Percentiles rank a stretch among this genome's conserved stretches.
phyloP scores from a whole-genome alignment of 1,140 invertebrate genomes.

The Leptinotarsa texana region DNA sequence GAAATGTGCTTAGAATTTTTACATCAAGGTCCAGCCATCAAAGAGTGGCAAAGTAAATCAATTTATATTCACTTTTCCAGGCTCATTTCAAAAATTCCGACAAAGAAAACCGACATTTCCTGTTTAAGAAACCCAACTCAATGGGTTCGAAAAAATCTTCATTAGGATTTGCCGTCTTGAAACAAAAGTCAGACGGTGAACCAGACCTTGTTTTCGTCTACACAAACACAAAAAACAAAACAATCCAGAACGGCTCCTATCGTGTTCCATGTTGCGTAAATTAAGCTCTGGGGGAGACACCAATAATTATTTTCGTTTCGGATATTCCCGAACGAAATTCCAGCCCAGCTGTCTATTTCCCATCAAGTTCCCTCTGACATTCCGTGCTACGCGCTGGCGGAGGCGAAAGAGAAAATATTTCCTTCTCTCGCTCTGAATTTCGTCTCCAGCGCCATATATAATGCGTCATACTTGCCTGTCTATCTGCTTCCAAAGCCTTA shows the following conservation, averaged over 20 bases:
- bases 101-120: too few relatives aligned
- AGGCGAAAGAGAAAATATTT: constrained; percentile 20
- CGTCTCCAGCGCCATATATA: constrained; percentile 56
- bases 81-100: too few relatives aligned
- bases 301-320: constrained; percentile 30
- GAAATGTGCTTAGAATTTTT: too few relatives aligned
- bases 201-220: too few relatives aligned
- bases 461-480: constrained; percentile 55
- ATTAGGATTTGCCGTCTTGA: too few relatives aligned
- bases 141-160: too few relatives aligned
- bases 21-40: too few relatives aligned
- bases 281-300: constrained; percentile 19
- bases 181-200: too few relatives aligned
- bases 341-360: constrained; percentile 42
- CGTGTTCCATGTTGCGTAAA: constrained; percentile 15
- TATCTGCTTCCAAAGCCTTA: constrained; percentile 54
- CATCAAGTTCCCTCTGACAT: constrained; percentile 30
- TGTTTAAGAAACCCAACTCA: too few relatives aligned
- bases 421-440: constrained; percentile 39
- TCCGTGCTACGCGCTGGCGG: constrained; percentile 2
- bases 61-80: too few relatives aligned
- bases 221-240: constrained; percentile 1
- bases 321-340: constrained; percentile 21
- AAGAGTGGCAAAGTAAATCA: too few relatives aligned
- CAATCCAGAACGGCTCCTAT: not conserved